Base-by-base conservation (phyloP, 1,140 invertebrate species). In the Bombus waltoni region DNA sequence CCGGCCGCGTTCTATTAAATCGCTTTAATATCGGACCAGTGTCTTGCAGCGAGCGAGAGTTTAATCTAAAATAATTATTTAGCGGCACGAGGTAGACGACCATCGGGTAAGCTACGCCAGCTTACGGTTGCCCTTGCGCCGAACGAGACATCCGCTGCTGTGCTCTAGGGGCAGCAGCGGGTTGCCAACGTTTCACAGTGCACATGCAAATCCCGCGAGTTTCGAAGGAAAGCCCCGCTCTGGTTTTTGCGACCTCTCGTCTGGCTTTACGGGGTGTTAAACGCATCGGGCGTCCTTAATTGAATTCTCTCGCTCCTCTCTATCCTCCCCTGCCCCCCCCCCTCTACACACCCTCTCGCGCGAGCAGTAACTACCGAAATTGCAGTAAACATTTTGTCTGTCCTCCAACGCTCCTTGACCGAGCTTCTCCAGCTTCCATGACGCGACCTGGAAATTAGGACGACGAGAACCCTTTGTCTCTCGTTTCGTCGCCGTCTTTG, bases 211-310 rank as follows among this genome's bases (percentile, higher is more conserved):
- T 88, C 87, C 82, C 66, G 57, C 78, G 40, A 77, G 73, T 89
- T 87, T 84, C 68, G 68, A 83, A 86, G 75, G 73, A 89, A 74
- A 87, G 72, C 62, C 32, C 32, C 47, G 53, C 59, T 42, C 42
- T 76, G 53, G 80, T 90, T 90, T 90, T 89, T 90, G 81, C 81
- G 59, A 66, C 59, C 70, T 84, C 85, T 82, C 81, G 59, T 81
- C 74, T 77, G 77, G 72, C 81, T 89, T 89, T 90, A 79, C 76
- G 59, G 85, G 65, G 68, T 86, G 81, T 87, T 89, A 87, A 89
- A 89, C 68, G 88, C 82, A 89, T 90, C 89, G 81, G 81, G 74
- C 66, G 81, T 87, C 73, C 77, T 89, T 90, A 89, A 90, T 89
- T 83, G 89, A 90, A 89, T 89, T 90, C 85, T 74, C 83, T 53